Evolutionary conservation across 2,888 invertebrate species (phyloP).

Genomic region (Halocaridina rubra): DNA sequence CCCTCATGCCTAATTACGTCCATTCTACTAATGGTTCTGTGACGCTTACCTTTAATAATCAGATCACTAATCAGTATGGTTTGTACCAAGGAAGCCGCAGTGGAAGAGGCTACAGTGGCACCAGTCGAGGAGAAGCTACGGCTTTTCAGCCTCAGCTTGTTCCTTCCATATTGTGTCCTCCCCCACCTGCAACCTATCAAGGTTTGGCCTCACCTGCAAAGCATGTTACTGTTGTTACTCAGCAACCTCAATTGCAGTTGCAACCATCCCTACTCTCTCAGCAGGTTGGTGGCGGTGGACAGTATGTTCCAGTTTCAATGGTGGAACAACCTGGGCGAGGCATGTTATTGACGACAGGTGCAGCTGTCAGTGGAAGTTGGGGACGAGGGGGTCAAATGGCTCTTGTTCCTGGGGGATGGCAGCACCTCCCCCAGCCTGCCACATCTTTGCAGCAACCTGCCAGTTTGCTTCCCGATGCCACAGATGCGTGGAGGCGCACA

Average conservation of each 20-base stretch:
- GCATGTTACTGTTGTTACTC: conserved; percentile 75
- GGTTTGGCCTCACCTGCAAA: conserved; percentile 78
- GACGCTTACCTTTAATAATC: conserved; percentile 90
- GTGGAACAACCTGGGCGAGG: conserved; percentile 86
- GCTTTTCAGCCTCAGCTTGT: conserved; percentile 64
- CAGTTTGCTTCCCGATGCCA: conserved; percentile 69
- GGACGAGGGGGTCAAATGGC: conserved; percentile 82
- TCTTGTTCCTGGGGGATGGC: conserved; percentile 84
- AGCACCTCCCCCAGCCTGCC: conserved; percentile 70
- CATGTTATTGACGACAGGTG: conserved; percentile 74
- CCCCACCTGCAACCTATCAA: conserved; percentile 80
- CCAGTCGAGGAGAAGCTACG: conserved; percentile 56
- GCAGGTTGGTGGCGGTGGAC: conserved; percentile 72
- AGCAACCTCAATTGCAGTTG: conserved; percentile 79
- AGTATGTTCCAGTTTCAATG: conserved; percentile 93
- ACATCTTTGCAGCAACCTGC: conserved; percentile 57
- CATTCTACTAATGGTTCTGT: conserved; percentile 85
- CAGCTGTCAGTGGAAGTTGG: conserved; percentile 66
- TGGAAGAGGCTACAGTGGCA: conserved; percentile 64
- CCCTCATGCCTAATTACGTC: conserved; percentile 77
- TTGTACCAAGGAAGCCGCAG: conserved; percentile 66
- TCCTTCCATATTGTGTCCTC: conserved; percentile 61
- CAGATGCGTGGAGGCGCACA: conserved; percentile 76
- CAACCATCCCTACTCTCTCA: conserved; percentile 84
- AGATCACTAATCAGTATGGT: conserved; percentile 75